These are phyloP conservation scores for Brachionus koreanus DNA, from an alignment of 1,140 invertebrate species.

Conservation along the genomic window DNA sequence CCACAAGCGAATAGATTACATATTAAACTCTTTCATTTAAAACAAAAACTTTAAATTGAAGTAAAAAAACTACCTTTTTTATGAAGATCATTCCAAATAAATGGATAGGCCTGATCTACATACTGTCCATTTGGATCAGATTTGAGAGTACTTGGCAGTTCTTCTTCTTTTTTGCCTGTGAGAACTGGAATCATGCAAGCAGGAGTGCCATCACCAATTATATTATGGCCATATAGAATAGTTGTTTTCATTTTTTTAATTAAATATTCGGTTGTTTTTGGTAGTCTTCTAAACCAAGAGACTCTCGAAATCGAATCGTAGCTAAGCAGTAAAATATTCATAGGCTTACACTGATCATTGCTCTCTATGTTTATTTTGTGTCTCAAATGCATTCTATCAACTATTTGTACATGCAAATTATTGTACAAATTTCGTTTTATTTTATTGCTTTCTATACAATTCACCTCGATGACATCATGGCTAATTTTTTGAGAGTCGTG, in stretches of 20 bases:
- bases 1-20: no score
- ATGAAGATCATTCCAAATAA: slow-evolving; percentile 52
- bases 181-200: slow-evolving; percentile 67
- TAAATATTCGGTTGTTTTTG: slow-evolving; percentile 47
- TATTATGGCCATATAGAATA: slow-evolving; percentile 78
- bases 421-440: neutral
- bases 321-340: slow-evolving; percentile 48
- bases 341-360: neutral
- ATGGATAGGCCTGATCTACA: slow-evolving; percentile 60
- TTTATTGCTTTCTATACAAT: neutral
- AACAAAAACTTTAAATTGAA: no score
- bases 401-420: slow-evolving; percentile 7
- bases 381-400: neutral
- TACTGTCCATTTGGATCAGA: slow-evolving; percentile 54
- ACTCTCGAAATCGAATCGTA: slow-evolving; percentile 48
- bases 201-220: slow-evolving; percentile 88
- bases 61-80: neutral
- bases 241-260: slow-evolving; percentile 61
- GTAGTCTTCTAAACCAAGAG: slow-evolving; percentile 46
- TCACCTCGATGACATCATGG: neutral
- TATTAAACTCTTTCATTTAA: no score
- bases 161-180: slow-evolving; percentile 76
- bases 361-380: neutral
- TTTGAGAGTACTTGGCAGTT: slow-evolving; percentile 72
- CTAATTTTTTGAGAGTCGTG: neutral